Evolutionary conservation across 2,797 vertebrate species (phyloP).

Genomic region (Lepilemur ruficaudatus): DNA sequence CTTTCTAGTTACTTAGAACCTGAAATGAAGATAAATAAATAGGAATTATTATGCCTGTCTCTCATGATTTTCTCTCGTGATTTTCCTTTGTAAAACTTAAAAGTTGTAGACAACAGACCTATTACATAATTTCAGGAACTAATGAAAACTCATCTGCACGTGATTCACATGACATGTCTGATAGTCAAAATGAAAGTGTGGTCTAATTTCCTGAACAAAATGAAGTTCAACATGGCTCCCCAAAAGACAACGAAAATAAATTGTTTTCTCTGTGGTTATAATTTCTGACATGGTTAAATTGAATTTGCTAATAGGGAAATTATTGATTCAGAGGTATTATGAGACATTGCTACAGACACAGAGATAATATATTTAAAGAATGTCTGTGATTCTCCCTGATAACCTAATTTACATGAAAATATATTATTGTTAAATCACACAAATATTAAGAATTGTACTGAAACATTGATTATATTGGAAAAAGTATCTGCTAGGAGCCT

Average conservation of each 20-base stretch:
- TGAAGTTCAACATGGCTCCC: not conserved
- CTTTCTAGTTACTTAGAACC: not conserved
- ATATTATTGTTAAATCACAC: not conserved
- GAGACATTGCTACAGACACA: not conserved
- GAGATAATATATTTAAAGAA: not conserved
- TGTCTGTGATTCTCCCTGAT: not conserved
- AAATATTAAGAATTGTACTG: not conserved
- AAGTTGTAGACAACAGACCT: not conserved
- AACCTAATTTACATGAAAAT: not conserved
- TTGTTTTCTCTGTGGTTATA: not conserved
- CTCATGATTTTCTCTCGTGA: not conserved
- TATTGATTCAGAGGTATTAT: not conserved
- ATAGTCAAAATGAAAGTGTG: constrained; percentile 10
- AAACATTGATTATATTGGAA: not conserved
- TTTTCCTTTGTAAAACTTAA: not conserved
- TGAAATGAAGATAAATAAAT: not conserved
- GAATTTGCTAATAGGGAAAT: not conserved
- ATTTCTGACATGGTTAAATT: not conserved
- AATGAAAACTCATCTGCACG: not conserved
- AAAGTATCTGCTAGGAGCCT: not conserved
- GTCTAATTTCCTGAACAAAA: not conserved
- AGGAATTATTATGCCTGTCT: not conserved
- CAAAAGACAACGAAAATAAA: not conserved
- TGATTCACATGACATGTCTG: not conserved
- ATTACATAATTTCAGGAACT: not conserved